A percentile compares a stretch with the other conserved stretches of the same genome.
Evolutionary conservation across 2,888 invertebrate species (phyloP).

Genomic region (Chymomyza fuscimana): DNA sequence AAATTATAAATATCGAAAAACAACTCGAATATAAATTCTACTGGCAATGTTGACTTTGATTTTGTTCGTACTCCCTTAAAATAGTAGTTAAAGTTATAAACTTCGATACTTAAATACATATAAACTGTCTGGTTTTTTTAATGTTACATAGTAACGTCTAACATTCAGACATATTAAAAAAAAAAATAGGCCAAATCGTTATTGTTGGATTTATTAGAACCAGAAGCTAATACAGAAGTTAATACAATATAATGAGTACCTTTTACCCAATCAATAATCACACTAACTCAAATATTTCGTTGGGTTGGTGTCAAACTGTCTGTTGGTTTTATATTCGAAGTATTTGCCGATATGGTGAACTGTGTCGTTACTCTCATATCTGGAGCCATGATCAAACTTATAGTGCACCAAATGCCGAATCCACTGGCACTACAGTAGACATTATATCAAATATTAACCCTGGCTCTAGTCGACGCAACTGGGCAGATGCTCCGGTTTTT

Average conservation of each 20-base stretch:
- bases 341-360: slow-evolving; percentile 77
- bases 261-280: slow-evolving; percentile 48
- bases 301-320: slow-evolving; percentile 64
- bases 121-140: too few relatives aligned
- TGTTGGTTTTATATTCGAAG: slow-evolving; percentile 77
- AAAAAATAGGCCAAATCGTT: too few relatives aligned
- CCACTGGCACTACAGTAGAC: slow-evolving; percentile 21
- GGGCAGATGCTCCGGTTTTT: slow-evolving; percentile 78
- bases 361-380: slow-evolving; percentile 77
- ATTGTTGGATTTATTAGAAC: neutral
- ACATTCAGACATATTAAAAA: too few relatives aligned
- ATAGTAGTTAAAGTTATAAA: too few relatives aligned
- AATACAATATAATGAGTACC: slow-evolving; percentile 63
- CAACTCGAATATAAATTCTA: too few relatives aligned
- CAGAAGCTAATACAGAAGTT: neutral
- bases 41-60: too few relatives aligned
- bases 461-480: slow-evolving; percentile 67
- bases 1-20: too few relatives aligned
- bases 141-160: too few relatives aligned
- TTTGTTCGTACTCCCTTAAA: too few relatives aligned
- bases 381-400: slow-evolving; percentile 50
- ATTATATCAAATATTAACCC: slow-evolving; percentile 43
- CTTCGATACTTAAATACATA: too few relatives aligned
- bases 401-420: slow-evolving; percentile 28
- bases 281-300: slow-evolving; percentile 38